Percentiles rank a stretch among this genome's conserved stretches.
Conservation (phyloP, 2,113 vertebrate genomes). For the Pandion haliaetus region DNA sequence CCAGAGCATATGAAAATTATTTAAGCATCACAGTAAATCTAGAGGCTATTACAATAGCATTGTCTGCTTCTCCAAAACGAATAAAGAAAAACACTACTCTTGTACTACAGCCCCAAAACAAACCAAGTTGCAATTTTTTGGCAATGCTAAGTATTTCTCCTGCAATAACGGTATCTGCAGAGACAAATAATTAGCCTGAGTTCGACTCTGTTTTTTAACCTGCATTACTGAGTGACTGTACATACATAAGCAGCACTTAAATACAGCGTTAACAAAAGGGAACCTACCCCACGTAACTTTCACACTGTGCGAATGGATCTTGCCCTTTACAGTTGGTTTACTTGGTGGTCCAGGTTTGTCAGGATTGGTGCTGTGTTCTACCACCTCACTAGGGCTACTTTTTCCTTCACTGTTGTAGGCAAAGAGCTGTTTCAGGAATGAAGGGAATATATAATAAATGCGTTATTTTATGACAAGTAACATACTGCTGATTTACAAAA, state of each 20-base stretch:
- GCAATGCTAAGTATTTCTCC: neutral
- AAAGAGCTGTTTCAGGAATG: constrained; percentile 68
- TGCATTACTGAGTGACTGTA: neutral
- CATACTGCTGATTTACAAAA: neutral
- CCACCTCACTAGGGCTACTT: constrained; percentile 75
- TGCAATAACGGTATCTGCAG: neutral
- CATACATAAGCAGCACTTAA: neutral
- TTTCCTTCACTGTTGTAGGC: constrained; percentile 77
- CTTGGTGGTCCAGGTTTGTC: constrained; percentile 76
- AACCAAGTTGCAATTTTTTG: neutral
- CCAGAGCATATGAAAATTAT: neutral
- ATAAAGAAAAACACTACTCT: neutral
- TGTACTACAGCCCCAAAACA: neutral
- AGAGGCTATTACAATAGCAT: neutral
- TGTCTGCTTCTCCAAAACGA: neutral
- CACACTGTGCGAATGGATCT: constrained; percentile 71
- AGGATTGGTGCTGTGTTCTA: constrained; percentile 76
- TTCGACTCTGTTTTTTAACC: neutral
- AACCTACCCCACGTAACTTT: constrained; percentile 77
- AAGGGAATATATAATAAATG: neutral
- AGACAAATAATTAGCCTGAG: neutral
- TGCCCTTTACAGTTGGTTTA: constrained; percentile 70
- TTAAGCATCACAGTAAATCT: neutral
- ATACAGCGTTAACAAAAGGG: rapidly evolving
- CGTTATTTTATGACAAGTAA: neutral